These are phyloP conservation scores for Episyrphus balteatus DNA, from an alignment of 1,140 invertebrate genomes.

Conservation along the genomic window DNA sequence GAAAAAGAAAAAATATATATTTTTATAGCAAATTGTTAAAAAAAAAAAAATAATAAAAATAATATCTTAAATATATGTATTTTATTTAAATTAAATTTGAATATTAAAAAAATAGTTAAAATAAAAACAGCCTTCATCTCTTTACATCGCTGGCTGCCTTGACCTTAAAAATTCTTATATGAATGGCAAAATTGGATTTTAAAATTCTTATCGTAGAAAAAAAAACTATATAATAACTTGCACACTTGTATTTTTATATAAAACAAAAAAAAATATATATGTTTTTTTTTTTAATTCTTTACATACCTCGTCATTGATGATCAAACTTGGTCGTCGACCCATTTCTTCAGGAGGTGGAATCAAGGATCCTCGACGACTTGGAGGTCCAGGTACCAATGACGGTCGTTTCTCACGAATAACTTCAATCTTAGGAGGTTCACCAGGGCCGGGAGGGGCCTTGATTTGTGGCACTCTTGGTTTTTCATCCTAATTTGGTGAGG, in stretches of 20 bases:
- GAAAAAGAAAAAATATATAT: neutral
- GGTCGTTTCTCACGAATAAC: constrained; percentile 66
- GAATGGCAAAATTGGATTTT: too few species aligned
- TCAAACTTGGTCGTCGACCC: constrained; percentile 72
- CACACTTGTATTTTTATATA: too few species aligned
- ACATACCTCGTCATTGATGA: constrained; percentile 87
- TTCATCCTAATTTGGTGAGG: constrained; percentile 19
- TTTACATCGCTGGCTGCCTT: too few species aligned
- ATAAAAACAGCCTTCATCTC: too few species aligned
- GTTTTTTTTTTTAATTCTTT: neutral
- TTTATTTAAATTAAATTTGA: too few species aligned
- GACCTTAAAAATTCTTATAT: too few species aligned
- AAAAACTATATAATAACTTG: too few species aligned
- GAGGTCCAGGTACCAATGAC: constrained; percentile 62
- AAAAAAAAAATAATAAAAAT: too few species aligned
- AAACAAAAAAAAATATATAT: too few species aligned
- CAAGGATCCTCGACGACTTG: constrained; percentile 68
- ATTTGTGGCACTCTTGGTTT: constrained; percentile 57
- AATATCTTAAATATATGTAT: too few species aligned
- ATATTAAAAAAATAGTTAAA: too few species aligned
- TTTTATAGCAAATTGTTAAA: neutral
- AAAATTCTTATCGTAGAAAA: too few species aligned
- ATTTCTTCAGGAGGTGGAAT: constrained; percentile 75
- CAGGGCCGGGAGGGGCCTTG: constrained; percentile 49
- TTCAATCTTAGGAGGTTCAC: constrained; percentile 72